These are phyloP conservation scores for Alloscopus bannaensis DNA, from an alignment of 2,888 invertebrate species.

Conservation along the genomic window DNA sequence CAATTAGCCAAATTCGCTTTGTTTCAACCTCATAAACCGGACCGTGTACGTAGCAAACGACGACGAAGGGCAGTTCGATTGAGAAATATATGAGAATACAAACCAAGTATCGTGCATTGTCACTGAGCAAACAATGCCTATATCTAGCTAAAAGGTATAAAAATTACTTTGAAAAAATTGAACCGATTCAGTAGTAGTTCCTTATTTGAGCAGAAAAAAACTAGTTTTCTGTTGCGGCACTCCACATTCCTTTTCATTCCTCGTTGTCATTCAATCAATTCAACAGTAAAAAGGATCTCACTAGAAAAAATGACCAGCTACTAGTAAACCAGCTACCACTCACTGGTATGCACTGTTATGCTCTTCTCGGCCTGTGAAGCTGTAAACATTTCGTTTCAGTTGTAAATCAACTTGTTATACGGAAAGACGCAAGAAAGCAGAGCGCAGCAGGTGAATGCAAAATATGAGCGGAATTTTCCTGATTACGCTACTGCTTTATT, in stretches of 20 bases:
- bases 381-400: constrained; percentile 17
- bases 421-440: neutral
- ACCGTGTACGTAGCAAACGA: no score
- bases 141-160: neutral
- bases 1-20: no score
- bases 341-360: no score
- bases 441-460: no score
- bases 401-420: neutral
- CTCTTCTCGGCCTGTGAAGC: neutral
- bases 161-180: constrained; percentile 26
- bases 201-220: constrained; percentile 52
- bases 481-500: constrained; percentile 14
- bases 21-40: no score
- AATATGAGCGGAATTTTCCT: constrained; percentile 8
- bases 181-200: constrained; percentile 58
- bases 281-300: neutral
- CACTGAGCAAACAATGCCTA: no score
- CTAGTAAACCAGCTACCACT: no score
- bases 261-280: neutral
- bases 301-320: no score
- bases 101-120: no score
- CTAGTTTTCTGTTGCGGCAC: constrained; percentile 42
- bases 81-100: no score
- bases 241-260: constrained; percentile 41
- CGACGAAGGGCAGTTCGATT: no score